Evolutionary conservation across 2,888 invertebrate species (phyloP), one percentile per base, ranked within the genome.

Genomic region (Artemia sp.): DNA sequence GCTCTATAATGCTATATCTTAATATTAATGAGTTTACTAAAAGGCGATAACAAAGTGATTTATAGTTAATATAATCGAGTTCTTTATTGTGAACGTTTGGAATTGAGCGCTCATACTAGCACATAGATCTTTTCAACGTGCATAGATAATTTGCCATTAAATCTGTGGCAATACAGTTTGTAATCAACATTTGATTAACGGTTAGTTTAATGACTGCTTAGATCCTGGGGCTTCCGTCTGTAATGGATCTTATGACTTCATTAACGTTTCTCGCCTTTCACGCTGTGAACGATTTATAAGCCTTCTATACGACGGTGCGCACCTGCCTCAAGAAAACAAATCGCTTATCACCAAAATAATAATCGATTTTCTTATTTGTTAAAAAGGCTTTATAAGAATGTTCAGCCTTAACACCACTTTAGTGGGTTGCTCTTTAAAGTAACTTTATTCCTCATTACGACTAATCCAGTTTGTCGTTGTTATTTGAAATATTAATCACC

Each of bases 141-240:
- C 64, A 58, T 58, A 24, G 64, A 58, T 58, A 58, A 58, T 58
- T 19, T 58, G 24, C 14, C 64, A 24, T 58, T 24, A 58, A 58
- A 58, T 58, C n/a, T 58, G 14, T 58, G 64, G 64, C 64, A 58
- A 58, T 58, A 58, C 38, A 24, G 64, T 58, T 58, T 58, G 24
- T 58, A 58, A 58, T 58, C 64, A 58, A 58, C 64, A 58, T n/a
- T 58, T 58, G 64, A 58, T 58, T 58, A 58, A 58, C 64, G 64
- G 64, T 58, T 58, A 58, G n/a, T 24, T 24, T 58, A 58, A 58
- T 58, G 64, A 58, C 64, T 58, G 64, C 64, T 58, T 58, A 58
- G 64, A 58, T 58, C 64, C 64, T 24, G 64, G 64, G 64, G 64
- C 64, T 58, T 58, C 64, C 64, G 64, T 58, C 64, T 58, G 64